Percentiles rank a stretch among this genome's conserved stretches.
Conservation (phyloP, 2,113 vertebrate species). For the Phylloscopus trochilus region DNA sequence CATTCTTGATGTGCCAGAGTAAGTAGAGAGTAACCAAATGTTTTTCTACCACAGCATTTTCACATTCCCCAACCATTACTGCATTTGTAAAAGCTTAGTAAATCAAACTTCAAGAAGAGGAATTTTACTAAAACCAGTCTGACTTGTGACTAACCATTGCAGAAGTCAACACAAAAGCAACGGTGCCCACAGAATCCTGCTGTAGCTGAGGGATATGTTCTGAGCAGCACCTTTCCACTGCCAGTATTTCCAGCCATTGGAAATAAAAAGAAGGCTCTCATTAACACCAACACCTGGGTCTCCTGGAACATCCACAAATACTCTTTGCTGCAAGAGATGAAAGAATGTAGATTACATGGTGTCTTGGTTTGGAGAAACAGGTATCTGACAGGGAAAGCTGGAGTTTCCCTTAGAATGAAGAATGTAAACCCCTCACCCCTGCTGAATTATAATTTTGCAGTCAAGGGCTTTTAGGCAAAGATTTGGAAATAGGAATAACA, state of each 20-base stretch:
- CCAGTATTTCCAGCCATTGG: not conserved
- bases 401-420: no score
- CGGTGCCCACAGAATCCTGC: not conserved
- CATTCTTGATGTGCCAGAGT: not conserved
- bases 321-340: not conserved
- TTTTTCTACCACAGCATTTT: not conserved
- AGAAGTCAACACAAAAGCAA: not conserved
- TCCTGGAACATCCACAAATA: not conserved
- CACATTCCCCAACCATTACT: not conserved
- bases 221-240: not conserved
- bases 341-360: not conserved
- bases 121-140: not conserved
- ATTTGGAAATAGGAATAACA: no score
- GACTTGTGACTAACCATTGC: not conserved
- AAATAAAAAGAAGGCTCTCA: not conserved
- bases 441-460: no score
- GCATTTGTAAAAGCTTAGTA: not conserved
- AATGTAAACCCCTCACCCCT: no score
- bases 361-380: no score
- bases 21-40: not conserved
- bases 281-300: not conserved
- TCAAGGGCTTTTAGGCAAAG: no score
- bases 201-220: not conserved
- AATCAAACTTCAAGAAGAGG: not conserved
- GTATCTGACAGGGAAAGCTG: no score